Evolutionary conservation across 2,113 vertebrate genomes (phyloP).

Genomic region (Hyperopisus bebe): DNA sequence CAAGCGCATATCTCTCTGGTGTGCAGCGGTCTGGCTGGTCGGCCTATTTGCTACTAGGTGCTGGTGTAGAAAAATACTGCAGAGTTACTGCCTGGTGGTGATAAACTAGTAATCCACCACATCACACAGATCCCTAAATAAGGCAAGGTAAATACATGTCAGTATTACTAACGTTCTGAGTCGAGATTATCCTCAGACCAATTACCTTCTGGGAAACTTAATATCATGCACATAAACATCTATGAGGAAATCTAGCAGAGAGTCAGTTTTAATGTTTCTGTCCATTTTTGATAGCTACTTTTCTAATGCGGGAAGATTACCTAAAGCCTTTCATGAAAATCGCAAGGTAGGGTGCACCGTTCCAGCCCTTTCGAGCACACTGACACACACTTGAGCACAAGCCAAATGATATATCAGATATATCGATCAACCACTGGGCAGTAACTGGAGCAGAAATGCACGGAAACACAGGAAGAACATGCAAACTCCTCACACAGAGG

Average conservation of each 20-base stretch:
- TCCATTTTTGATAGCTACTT: neutral
- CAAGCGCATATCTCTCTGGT: slow-evolving; percentile 48
- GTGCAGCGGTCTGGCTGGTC: slow-evolving; percentile 49
- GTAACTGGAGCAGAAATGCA: neutral
- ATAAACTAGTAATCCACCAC: neutral
- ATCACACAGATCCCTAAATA: neutral
- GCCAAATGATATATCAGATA: neutral
- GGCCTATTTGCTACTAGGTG: slow-evolving; percentile 27
- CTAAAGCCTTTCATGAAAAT: neutral
- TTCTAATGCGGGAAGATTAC: neutral
- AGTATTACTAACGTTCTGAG: neutral
- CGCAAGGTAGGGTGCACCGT: neutral
- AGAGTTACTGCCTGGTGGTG: neutral
- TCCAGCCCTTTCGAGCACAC: neutral
- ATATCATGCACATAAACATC: neutral
- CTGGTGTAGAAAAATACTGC: slow-evolving; percentile 23
- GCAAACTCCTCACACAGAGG: neutral
- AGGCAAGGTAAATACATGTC: neutral
- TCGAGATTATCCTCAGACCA: neutral
- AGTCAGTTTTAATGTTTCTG: neutral
- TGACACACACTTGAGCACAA: neutral
- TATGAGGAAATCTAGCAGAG: neutral
- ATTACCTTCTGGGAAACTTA: neutral
- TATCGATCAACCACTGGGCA: neutral
- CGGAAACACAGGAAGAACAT: neutral